Base-by-base conservation (phyloP, 2,113 vertebrate genomes). In the Indri indri region DNA sequence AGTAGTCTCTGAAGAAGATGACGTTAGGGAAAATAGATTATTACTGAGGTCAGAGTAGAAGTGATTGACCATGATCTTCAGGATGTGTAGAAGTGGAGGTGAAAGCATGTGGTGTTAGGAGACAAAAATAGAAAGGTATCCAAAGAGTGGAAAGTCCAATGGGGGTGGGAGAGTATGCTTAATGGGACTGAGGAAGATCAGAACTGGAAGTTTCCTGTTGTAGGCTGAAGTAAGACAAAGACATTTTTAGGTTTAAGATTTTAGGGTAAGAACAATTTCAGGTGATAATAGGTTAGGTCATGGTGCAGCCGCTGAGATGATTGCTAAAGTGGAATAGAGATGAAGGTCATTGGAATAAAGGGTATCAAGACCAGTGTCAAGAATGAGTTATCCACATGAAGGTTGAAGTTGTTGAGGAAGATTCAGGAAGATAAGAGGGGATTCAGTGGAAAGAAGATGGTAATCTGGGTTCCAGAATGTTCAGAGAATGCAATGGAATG, bases 171-270 rank as follows among this genome's bases (percentile, higher is more conserved):
- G 17, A 82, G 7, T 70, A 14, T n/a, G 54, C 92, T 93, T 73
- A 25, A 2, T 34, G 30, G 37, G 40, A 61, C 57, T 37, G 40
- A 97, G 79, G 81, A 80, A 88, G 27, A 83, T 25, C 32, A 70
- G 34, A 85, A 40, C 30, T 90, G 34, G 83, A 83, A 93, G 50
- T 45, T 23, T 81, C 57, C 14, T 34, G 1, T 65, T 73, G 12
- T 42, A 80, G 42, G 22, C 14, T 83, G 52, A 95, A 30, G 57
- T 86, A 77, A 70, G 13, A 71, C 13, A 80, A 23, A 18, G 10
- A 42, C 61, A 34, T 76, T 87, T 71, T 91, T 88, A 92, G 50
- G 59, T 37, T 96, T 96, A 97, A 96, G 90, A 59, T 86, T 90
- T 76, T 52, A 89, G 42, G 45, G 3, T 54, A 63, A 81, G 23